Percentiles rank a stretch among this genome's conserved stretches.
Evolutionary conservation across 2,888 invertebrate genomes (phyloP).

Genomic region (Euspilapteryx auroguttella): DNA sequence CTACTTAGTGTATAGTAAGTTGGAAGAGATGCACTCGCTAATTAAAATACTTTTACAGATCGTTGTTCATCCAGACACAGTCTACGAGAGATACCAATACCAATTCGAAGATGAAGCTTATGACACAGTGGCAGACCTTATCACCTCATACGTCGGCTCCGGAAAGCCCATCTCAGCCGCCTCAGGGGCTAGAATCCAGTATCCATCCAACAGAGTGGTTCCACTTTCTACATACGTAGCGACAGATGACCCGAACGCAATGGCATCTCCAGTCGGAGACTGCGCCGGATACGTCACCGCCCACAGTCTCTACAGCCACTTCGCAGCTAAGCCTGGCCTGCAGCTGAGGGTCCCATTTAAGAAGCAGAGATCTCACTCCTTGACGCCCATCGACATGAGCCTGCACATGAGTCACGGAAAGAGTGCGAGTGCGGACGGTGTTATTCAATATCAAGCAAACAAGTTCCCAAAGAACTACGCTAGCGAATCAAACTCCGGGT

Average conservation of each 20-base stretch:
- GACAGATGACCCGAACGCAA: constrained; percentile 29
- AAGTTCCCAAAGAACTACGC: constrained; percentile 42
- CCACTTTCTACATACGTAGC: constrained; percentile 72
- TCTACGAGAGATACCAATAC: constrained; percentile 89
- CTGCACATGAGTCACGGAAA: constrained; percentile 56
- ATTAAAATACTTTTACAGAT: constrained; percentile 64
- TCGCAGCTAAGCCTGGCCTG: constrained; percentile 40
- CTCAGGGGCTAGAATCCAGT: constrained; percentile 85
- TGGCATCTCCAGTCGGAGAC: constrained; percentile 31
- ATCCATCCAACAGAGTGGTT: constrained; percentile 80
- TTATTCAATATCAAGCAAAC: constrained; percentile 55
- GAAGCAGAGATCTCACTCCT: constrained; percentile 75
- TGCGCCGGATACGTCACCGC: constrained; percentile 33
- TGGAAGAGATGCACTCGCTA: too few species aligned
- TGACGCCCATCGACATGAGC: constrained; percentile 66
- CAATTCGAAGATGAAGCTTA: constrained; percentile 94
- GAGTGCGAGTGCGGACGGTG: constrained; percentile 72
- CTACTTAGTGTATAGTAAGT: too few species aligned
- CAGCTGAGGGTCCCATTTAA: constrained; percentile 39
- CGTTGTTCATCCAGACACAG: constrained; percentile 84
- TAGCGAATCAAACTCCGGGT: constrained; percentile 49
- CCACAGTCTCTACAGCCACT: constrained; percentile 50
- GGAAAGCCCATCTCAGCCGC: constrained; percentile 86
- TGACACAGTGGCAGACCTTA: constrained; percentile 89
- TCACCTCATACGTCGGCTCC: constrained; percentile 91